Evolutionary conservation across 2,888 invertebrate genomes (phyloP).

Genomic region (Crematogaster levior): DNA sequence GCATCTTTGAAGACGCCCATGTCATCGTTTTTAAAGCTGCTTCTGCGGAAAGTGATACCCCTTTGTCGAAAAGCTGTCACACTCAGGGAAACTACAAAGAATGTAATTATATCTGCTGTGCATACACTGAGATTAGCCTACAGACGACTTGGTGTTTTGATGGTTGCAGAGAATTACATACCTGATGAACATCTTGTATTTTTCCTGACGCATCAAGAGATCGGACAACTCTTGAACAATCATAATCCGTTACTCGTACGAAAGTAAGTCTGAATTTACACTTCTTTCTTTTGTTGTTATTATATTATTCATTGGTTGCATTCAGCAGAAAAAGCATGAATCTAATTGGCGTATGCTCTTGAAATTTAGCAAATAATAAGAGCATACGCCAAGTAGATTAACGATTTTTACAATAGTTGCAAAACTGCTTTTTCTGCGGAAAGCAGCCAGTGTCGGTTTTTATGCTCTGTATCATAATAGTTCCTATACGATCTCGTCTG

Average conservation of each 20-base stretch:
- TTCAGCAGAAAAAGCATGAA: too few relatives aligned
- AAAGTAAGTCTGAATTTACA: conserved; percentile 73
- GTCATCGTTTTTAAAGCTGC: conserved; percentile 86
- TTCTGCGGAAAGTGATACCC: conserved; percentile 88
- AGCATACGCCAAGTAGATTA: too few relatives aligned
- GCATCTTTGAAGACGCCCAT: conserved; percentile 86
- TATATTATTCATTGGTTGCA: too few relatives aligned
- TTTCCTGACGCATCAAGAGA: conserved; percentile 90
- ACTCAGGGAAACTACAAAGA: conserved; percentile 90
- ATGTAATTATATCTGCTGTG: conserved; percentile 86
- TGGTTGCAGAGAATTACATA: conserved; percentile 89
- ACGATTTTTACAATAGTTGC: too few relatives aligned
- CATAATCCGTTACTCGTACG: conserved; percentile 75
- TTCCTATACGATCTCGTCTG: background rate
- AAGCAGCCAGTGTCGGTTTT: background rate
- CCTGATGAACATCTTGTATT: conserved; percentile 89
- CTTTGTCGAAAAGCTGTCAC: conserved; percentile 88
- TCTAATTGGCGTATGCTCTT: too few relatives aligned
- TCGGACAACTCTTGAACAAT: conserved; percentile 87
- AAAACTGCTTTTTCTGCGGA: too few relatives aligned
- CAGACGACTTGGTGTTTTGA: conserved; percentile 87
- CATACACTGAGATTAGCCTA: conserved; percentile 89
- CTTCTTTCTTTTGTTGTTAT: background rate
- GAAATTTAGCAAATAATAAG: too few relatives aligned
- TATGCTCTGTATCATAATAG: background rate